Evolutionary conservation across 2,113 vertebrate species (phyloP).

Genomic region (Ariopsis seemanni): DNA sequence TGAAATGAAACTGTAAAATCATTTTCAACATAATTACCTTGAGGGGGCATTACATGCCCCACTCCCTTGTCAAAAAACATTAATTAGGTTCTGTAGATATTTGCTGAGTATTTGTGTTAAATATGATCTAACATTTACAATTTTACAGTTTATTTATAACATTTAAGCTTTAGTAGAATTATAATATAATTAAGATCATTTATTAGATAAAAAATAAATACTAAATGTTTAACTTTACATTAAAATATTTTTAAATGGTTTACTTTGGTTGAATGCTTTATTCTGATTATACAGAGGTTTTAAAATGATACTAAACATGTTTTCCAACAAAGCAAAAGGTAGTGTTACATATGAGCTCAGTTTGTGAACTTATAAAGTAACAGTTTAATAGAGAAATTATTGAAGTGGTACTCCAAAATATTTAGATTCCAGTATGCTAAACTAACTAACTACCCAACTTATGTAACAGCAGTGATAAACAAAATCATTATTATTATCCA

Average conservation of each 20-base stretch:
- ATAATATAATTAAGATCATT: neutral
- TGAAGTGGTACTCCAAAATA: neutral
- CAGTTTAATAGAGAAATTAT: neutral
- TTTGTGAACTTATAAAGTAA: neutral
- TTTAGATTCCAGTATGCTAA: neutral
- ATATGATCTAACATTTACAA: conserved; percentile 61
- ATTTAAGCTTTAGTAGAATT: neutral
- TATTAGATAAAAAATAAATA: neutral
- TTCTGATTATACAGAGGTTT: neutral
- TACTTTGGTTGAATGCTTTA: neutral
- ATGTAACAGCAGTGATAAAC: neutral
- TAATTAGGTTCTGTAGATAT: conserved; percentile 71
- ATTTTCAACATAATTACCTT: conserved; percentile 43
- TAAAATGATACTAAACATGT: neutral
- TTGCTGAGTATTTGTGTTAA: conserved; percentile 66
- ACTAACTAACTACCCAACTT: neutral
- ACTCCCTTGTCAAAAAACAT: conserved; percentile 64
- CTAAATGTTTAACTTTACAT: neutral
- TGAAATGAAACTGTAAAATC: conserved; percentile 20
- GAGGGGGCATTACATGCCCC: conserved; percentile 63
- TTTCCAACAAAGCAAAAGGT: neutral
- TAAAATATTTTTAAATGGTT: neutral
- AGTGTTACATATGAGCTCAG: neutral
- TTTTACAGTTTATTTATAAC: neutral
- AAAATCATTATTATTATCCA: neutral